Conservation (phyloP, 35 echinoderm and acorn worm species). For the Lytechinus pictus region DNA sequence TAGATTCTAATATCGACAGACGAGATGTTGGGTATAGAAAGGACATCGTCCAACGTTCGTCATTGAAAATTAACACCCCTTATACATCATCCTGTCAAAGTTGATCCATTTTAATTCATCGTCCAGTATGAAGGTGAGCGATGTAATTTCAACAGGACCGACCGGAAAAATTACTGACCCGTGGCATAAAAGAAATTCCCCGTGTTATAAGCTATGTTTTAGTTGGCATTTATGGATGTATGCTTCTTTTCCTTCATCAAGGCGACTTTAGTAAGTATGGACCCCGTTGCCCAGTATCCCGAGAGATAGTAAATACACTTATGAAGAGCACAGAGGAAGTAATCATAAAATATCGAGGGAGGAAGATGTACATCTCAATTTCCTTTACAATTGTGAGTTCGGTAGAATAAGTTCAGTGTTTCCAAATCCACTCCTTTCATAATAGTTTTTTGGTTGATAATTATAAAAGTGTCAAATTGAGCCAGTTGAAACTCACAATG, state of each 20-base stretch:
- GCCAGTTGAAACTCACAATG: no score
- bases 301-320: not conserved
- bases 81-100: not conserved
- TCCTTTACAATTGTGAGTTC: no score
- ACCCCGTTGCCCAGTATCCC: not conserved
- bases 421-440: no score
- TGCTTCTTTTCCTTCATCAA: not conserved
- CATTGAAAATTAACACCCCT: not conserved
- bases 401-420: no score
- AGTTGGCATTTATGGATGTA: not conserved
- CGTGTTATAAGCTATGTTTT: not conserved
- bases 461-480: no score
- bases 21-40: not conserved
- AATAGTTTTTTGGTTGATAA: no score
- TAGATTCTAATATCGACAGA: not conserved
- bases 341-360: not conserved
- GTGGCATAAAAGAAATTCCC: not conserved
- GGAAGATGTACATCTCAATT: not conserved
- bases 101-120: not conserved
- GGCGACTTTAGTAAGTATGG: not conserved
- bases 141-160: not conserved
- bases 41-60: not conserved
- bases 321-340: not conserved
- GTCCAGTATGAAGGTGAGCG: not conserved
- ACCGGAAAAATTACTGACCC: not conserved